Percentiles rank a stretch among this genome's conserved stretches.
Conservation (phyloP, 2,113 vertebrate species). For the Epinephelus lanceolatus region DNA sequence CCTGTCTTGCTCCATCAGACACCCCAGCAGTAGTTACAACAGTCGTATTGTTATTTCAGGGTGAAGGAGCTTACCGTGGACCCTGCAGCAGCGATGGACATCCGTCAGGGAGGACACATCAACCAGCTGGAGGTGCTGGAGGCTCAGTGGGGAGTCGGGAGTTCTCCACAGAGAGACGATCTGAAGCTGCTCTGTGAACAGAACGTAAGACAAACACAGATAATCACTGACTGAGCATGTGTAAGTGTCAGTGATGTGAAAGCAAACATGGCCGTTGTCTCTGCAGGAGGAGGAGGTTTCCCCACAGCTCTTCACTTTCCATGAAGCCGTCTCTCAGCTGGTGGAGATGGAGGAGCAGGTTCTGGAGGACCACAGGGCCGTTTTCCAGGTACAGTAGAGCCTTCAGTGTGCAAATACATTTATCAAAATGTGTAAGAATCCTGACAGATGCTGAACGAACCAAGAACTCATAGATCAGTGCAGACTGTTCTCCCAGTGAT, state of each 20-base stretch:
- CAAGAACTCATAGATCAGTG: background rate
- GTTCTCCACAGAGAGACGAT: conserved; percentile 97
- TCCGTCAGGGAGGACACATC: conserved; percentile 86
- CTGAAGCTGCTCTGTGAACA: conserved; percentile 99
- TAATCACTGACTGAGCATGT: background rate
- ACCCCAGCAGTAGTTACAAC: background rate
- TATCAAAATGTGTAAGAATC: background rate
- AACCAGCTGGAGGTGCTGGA: conserved; percentile 95
- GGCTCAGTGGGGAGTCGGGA: conserved; percentile 96
- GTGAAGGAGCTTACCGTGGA: conserved; percentile 92
- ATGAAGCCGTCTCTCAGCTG: conserved; percentile 98
- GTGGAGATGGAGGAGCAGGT: conserved; percentile 99
- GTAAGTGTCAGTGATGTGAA: background rate
- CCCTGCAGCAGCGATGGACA: conserved; percentile 83
- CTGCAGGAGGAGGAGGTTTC: conserved; percentile 97
- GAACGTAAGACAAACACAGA: conserved; percentile 88
- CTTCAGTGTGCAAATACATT: background rate
- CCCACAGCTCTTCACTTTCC: conserved; percentile 96
- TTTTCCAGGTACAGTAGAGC: conserved; percentile 91
- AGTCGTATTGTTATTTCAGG: conserved; percentile 76
- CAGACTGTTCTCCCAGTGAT: background rate
- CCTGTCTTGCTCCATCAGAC: background rate
- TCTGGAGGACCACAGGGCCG: conserved; percentile 95
- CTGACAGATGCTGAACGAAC: background rate
- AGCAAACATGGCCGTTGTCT: background rate